phyloP scores from a whole-genome alignment of 2,797 vertebrate species.

The Allobates femoralis region DNA sequence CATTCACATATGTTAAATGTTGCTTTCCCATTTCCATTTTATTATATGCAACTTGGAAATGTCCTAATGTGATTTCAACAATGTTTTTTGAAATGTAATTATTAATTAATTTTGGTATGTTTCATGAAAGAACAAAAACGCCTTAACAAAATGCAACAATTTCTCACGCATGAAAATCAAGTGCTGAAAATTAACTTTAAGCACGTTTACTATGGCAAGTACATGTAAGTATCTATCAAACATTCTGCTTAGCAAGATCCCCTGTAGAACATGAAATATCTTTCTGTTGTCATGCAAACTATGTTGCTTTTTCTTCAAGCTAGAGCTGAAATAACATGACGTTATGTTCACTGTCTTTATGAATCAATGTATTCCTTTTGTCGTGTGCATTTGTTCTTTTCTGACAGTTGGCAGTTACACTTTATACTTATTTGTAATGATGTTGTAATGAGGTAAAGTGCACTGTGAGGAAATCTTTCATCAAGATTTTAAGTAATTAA shows the following conservation, averaged over 20 bases:
- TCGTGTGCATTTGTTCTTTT: slow-evolving; percentile 1
- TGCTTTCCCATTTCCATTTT: not conserved
- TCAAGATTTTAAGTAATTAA: slow-evolving; percentile 17
- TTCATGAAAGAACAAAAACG: not conserved
- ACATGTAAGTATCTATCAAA: not conserved
- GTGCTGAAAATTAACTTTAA: not conserved
- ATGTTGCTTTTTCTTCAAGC: slow-evolving; percentile 18
- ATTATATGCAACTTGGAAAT: not conserved
- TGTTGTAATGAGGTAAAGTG: slow-evolving; percentile 2
- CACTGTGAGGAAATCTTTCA: slow-evolving; percentile 37
- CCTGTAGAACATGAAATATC: slow-evolving; percentile 1
- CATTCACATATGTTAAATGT: not conserved
- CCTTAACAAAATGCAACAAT: not conserved
- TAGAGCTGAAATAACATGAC: slow-evolving; percentile 9
- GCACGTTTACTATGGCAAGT: not conserved
- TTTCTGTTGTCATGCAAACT: not conserved
- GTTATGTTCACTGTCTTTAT: slow-evolving; percentile 7
- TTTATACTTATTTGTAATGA: not conserved
- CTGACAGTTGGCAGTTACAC: not conserved
- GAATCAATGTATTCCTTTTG: not conserved
- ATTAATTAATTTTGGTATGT: not conserved
- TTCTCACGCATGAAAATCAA: not conserved
- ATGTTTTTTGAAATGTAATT: not conserved
- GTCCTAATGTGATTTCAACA: not conserved
- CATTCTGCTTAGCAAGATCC: not conserved